A percentile compares a stretch with the other conserved stretches of the same genome.
Evolutionary conservation across 2,113 vertebrate genomes (phyloP).

Genomic region (Camelus bactrianus): DNA sequence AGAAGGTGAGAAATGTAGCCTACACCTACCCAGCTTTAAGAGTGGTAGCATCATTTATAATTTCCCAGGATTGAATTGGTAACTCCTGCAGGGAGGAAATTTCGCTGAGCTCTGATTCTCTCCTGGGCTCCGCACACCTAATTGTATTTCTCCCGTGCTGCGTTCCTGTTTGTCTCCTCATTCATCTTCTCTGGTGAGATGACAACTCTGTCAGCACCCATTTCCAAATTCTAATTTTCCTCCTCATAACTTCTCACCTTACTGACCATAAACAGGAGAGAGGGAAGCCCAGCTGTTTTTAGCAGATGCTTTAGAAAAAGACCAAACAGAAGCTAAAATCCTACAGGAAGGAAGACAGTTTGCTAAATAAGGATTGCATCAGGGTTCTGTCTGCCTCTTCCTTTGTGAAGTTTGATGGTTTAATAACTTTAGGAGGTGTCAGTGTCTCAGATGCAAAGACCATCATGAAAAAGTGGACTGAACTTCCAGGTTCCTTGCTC

Average conservation of each 20-base stretch:
- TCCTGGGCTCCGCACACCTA: not conserved
- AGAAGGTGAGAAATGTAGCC: not conserved
- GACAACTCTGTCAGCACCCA: not conserved
- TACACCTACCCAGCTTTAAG: not conserved
- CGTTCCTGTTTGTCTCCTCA: not conserved
- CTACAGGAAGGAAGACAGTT: not conserved
- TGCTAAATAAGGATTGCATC: not conserved
- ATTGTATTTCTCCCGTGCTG: not conserved
- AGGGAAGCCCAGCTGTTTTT: not conserved
- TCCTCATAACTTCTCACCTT: constrained; percentile 26
- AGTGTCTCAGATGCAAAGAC: constrained; percentile 13
- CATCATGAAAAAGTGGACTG: not conserved
- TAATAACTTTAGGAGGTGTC: not conserved
- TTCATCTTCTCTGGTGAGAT: constrained; percentile 60
- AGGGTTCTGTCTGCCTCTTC: not conserved
- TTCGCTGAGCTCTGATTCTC: constrained; percentile 10
- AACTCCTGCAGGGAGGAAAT: not conserved
- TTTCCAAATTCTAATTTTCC: constrained; percentile 20
- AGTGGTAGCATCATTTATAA: constrained; percentile 24
- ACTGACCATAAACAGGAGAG: constrained; percentile 36
- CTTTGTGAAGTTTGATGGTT: not conserved
- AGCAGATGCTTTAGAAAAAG: not conserved
- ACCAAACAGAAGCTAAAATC: not conserved
- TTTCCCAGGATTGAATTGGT: not conserved
- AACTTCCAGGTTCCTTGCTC: not conserved